phyloP scores from a whole-genome alignment of 2,797 vertebrate species.

The Sparidentex hasta region DNA sequence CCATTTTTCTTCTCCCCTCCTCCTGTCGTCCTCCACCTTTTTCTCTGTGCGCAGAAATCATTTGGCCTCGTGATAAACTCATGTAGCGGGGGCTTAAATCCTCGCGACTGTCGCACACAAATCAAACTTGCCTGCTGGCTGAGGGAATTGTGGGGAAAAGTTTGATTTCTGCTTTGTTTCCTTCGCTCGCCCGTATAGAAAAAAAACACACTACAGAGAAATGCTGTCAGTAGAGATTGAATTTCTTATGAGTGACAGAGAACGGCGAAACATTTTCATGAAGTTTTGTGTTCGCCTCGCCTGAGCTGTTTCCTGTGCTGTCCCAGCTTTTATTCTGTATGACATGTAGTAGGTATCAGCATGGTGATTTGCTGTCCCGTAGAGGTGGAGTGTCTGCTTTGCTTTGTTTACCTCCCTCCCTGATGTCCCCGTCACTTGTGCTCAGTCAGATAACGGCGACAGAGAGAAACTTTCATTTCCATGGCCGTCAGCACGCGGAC shows the following conservation, averaged over 20 bases:
- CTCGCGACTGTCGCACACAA: slow-evolving; percentile 51
- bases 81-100: slow-evolving; percentile 37
- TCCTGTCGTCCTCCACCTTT: slow-evolving; percentile 45
- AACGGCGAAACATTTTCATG: slow-evolving; percentile 49
- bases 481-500: slow-evolving; percentile 36
- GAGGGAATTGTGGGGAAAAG: slow-evolving; percentile 39
- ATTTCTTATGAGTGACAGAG: slow-evolving; percentile 48
- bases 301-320: slow-evolving; percentile 49
- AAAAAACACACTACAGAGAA: slow-evolving; percentile 47
- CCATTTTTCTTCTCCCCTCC: slow-evolving; percentile 51
- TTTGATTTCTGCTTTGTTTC: slow-evolving; percentile 51
- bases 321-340: slow-evolving; percentile 64
- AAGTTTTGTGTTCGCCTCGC: slow-evolving; percentile 48
- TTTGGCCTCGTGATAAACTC: slow-evolving; percentile 59
- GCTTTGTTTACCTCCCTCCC: slow-evolving; percentile 75
- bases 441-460: slow-evolving; percentile 59
- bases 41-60: slow-evolving; percentile 50
- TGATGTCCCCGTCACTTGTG: slow-evolving; percentile 72
- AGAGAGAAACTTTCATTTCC: slow-evolving; percentile 72
- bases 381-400: slow-evolving; percentile 71
- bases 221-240: slow-evolving; percentile 57
- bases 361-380: slow-evolving; percentile 68
- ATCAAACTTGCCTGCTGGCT: slow-evolving; percentile 45
- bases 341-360: slow-evolving; percentile 62
- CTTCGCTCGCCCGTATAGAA: background rate